Base-by-base conservation (phyloP, 2,113 vertebrate species). In the Hydrochoerus hydrochaeris region DNA sequence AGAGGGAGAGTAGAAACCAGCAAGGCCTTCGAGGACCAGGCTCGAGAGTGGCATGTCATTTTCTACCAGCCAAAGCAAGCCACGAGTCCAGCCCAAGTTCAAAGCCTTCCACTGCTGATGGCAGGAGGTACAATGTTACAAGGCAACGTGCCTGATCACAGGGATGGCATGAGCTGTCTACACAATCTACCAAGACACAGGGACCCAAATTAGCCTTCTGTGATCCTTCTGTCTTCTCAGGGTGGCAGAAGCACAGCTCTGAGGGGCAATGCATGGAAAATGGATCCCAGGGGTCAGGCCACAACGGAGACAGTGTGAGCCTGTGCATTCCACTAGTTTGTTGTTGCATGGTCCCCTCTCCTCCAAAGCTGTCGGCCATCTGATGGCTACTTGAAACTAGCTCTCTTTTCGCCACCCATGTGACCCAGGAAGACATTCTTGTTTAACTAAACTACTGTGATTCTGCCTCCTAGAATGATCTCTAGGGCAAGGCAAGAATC, bases 301-400 rank as follows among this genome's bases (percentile, higher is more conserved):
- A 0, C 4, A 5, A 26, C 46, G 0, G 3, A 58, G 1, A 3
- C 2, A 0, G 19, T 26, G 52, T 26, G n/a, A n/a, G 1, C 17
- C 7, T 4, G 8, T 5, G 19, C 46, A 1, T 26, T 5, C 32
- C 17, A 3, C 57, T 12, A 41, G 3, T 0, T 44, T 38, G 44
- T 0, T 24, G 14, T 32, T 60, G 30, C 7, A 3, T 0, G 4
- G 26, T 5, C 24, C 0, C 1, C 19, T 60, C 9, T 41, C 13
- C 28, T 19, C 17, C 12, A 7, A 1, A 14, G 4, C 24, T 11
- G 16, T 49, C 5, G 0, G 20, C 7, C 19, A 0, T 14, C 38
- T n/a, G 2, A 17, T 11, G 17, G 38, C 63, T 26, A 10, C 85
- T 52, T 16, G 17, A 81, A 38, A 58, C n/a, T 30, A 38, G 19